These are phyloP conservation scores for Verasper variegatus DNA, from an alignment of 2,113 vertebrate genomes.

Conservation along the genomic window DNA sequence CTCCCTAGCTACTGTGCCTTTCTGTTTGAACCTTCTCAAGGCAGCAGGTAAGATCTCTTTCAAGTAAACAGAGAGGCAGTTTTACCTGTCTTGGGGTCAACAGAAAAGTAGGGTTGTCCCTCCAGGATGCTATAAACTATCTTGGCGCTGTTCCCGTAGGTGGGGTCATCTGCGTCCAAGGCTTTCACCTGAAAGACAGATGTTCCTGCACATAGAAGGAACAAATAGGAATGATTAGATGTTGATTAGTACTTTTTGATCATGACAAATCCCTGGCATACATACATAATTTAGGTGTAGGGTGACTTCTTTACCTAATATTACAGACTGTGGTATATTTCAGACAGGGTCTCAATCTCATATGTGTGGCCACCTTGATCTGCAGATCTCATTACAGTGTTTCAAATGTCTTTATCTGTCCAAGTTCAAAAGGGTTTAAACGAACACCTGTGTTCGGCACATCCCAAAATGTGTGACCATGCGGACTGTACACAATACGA, in stretches of 20 bases:
- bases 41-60: not conserved
- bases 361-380: too few species aligned
- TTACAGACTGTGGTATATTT: too few species aligned
- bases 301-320: too few species aligned
- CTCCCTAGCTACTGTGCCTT: not conserved
- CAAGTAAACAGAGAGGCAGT: not conserved
- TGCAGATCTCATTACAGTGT: too few species aligned
- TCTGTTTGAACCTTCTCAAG: not conserved
- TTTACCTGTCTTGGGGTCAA: conserved; percentile 77
- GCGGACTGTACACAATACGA: too few species aligned
- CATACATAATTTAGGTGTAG: too few species aligned
- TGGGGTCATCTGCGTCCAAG: conserved; percentile 65
- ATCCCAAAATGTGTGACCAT: too few species aligned
- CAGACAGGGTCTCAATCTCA: too few species aligned
- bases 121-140: conserved; percentile 77
- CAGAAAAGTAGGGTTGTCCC: conserved; percentile 74
- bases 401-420: too few species aligned
- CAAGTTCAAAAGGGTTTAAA: too few species aligned
- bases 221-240: not conserved
- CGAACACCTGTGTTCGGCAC: too few species aligned
- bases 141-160: conserved; percentile 72
- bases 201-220: conserved; percentile 54
- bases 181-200: conserved; percentile 74
- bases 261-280: not conserved
- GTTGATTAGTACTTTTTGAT: not conserved